Evolutionary conservation across 1,140 invertebrate species (phyloP).

Genomic region (Artemia franciscana): DNA sequence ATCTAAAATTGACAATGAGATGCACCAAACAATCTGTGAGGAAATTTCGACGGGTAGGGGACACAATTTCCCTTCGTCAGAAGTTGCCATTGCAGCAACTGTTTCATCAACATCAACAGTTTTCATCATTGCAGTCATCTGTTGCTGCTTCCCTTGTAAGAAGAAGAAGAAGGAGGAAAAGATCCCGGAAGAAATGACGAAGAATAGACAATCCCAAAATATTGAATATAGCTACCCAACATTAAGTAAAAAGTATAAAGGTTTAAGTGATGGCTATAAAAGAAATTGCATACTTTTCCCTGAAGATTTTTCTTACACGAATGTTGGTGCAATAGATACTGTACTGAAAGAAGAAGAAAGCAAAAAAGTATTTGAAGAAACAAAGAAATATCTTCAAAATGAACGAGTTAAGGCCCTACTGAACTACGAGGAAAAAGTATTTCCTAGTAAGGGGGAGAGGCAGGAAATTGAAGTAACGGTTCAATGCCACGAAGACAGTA

Average conservation of each 20-base stretch:
- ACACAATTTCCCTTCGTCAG: slow-evolving; percentile 2
- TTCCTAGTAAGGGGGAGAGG: neutral
- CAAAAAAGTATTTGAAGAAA: neutral
- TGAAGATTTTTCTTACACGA: neutral
- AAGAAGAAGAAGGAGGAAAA: slow-evolving; percentile 5
- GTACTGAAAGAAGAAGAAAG: neutral
- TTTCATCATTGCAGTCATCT: slow-evolving; percentile 6
- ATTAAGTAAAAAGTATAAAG: neutral
- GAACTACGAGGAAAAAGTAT: neutral
- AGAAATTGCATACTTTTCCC: neutral
- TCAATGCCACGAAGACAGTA: neutral
- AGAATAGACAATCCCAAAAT: neutral
- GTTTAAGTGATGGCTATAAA: neutral
- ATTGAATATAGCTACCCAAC: neutral
- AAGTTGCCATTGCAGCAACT: slow-evolving; percentile 8
- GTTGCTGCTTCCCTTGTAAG: slow-evolving; percentile 8
- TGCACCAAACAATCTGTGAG: slow-evolving; percentile 2
- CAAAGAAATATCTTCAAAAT: neutral
- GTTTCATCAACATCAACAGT: slow-evolving; percentile 8
- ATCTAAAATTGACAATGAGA: neutral
- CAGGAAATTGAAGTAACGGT: neutral
- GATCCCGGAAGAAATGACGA: neutral
- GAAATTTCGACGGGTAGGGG: slow-evolving; percentile 6
- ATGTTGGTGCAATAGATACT: neutral
- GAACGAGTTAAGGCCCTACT: neutral